Evolutionary conservation across 2,888 invertebrate species (phyloP), one percentile per base, ranked within the genome.

Genomic region (Tenthredo notha): DNA sequence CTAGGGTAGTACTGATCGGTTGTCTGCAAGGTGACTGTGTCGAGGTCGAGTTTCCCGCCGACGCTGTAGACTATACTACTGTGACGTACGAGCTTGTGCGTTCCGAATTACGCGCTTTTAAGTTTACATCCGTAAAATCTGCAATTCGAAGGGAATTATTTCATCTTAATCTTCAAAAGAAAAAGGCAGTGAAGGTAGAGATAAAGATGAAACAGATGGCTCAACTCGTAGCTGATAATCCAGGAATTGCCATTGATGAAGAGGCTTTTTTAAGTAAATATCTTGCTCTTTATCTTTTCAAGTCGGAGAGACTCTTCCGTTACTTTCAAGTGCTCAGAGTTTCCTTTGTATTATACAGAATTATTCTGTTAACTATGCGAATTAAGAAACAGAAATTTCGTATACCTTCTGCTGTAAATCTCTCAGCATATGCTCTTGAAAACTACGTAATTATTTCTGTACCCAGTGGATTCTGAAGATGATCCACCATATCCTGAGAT

Each of bases 81-180:
- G 88, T 94, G 85, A 94, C 95, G 0, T 95, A 93, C 86, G 88
- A 93, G 58, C 89, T 95, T 7, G 85, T 90, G 0, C 87, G 93
- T 15, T 88, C 94, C 18, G 86, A 90, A n/a, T 88, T 93, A 0
- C 92, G 91, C 85, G 86, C 88, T 21, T 94, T 95, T 3, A 92
- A 93, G 84, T 96, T 96, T 89, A 92, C 92, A 12, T 95, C 96
- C 0, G 94, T 95, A 1, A 96, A 96, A 91, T 95, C 96, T 40
- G 94, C 94, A 84, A 95, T 96, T 85, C 91, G 95, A 3, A 92
- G 95, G 82, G 95, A 97, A 78, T 91, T 95, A n/a, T 94, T 95
- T 87, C 94, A 95, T 1, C 93, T 93, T 77, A 95, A 95, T 86
- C 95, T 95, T 40, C 95, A 95, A 87, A 90, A 90, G 40, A 92